Conservation (phyloP, 37 sponge, comb jelly and placozoan genomes). For the Chondrilla cf. caribensis region DNA sequence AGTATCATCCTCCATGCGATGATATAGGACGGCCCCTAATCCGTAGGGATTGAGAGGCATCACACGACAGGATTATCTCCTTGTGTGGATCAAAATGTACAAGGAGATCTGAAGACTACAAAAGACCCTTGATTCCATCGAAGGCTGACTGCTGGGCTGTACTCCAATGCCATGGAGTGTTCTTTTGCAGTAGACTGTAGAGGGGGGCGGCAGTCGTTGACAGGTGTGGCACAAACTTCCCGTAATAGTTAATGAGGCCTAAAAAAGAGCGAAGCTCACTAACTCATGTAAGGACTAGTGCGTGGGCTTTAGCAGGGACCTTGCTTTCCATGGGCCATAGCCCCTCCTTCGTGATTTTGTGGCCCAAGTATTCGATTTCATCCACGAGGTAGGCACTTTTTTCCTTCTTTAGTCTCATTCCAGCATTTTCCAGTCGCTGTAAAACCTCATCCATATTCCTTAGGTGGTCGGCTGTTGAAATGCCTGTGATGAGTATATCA, state of each 20-base stretch:
- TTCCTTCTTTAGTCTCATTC: not conserved
- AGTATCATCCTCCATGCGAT: not conserved
- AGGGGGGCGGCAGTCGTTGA: not conserved
- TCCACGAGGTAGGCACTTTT: not conserved
- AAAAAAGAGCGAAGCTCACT: not conserved
- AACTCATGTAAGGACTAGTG: not conserved
- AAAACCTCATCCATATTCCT: not conserved
- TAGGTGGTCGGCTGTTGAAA: not conserved
- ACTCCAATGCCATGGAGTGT: not conserved
- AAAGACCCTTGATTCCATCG: not conserved
- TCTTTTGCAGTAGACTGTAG: not conserved
- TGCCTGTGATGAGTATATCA: slow-evolving; percentile 18
- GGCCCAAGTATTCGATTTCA: too few species aligned
- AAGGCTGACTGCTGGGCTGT: not conserved
- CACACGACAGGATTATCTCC: not conserved
- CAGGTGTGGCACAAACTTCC: not conserved
- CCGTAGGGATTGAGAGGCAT: slow-evolving; percentile 14
- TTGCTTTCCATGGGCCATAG: too few species aligned
- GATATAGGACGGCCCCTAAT: not conserved
- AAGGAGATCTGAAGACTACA: slow-evolving; percentile 4
- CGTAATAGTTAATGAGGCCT: not conserved
- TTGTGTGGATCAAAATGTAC: slow-evolving; percentile 17
- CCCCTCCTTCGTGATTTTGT: too few species aligned
- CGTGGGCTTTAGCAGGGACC: too few species aligned
- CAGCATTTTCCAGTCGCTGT: not conserved